Percentiles rank a stretch among this genome's conserved stretches.
phyloP scores from a whole-genome alignment of 2,113 vertebrate genomes.

The Notechis scutatus region DNA sequence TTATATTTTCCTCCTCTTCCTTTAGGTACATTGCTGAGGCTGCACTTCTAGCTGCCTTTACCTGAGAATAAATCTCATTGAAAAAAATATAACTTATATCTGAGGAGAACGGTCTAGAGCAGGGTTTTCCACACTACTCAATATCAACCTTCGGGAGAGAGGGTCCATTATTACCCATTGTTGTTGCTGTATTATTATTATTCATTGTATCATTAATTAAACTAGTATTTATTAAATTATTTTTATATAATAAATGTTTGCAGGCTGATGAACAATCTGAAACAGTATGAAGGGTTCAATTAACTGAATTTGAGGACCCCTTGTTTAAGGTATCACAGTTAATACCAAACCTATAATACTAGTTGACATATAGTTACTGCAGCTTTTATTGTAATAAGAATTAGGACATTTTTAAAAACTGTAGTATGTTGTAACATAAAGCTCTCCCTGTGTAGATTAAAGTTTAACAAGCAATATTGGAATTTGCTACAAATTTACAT shows the following conservation, averaged over 20 bases:
- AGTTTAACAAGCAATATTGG: background rate
- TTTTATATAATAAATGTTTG: background rate
- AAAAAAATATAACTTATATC: background rate
- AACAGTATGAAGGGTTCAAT: background rate
- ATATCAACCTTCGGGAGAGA: background rate
- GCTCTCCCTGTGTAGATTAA: background rate
- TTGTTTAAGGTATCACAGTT: background rate
- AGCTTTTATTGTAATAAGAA: background rate
- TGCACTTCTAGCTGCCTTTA: background rate
- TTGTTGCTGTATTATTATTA: background rate
- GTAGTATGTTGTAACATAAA: background rate
- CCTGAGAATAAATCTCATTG: background rate
- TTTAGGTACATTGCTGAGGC: background rate
- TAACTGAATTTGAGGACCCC: background rate
- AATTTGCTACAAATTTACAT: too few relatives aligned
- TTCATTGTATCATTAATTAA: background rate
- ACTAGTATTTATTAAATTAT: background rate
- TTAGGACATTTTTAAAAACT: background rate
- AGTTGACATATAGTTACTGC: background rate
- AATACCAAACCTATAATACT: background rate
- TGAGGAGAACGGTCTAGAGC: background rate
- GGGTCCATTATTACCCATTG: background rate
- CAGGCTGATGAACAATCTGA: background rate
- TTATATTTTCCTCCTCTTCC: background rate
- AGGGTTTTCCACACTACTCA: background rate